Percentiles rank a stretch among this genome's conserved stretches.
Conservation (phyloP, 2,113 vertebrate genomes). For the Anguilla japonica region DNA sequence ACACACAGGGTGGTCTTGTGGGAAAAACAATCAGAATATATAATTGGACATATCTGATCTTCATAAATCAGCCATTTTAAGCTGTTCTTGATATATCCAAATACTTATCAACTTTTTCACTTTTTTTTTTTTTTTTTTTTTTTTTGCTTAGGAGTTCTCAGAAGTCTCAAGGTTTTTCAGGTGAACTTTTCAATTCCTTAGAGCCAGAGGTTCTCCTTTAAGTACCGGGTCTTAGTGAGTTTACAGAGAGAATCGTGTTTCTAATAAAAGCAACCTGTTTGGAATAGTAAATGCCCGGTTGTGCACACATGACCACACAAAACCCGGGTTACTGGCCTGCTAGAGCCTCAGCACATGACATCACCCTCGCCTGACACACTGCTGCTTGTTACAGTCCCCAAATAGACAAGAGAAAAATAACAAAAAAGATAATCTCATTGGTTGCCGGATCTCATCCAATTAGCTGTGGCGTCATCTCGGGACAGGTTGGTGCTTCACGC, state of each 20-base stretch:
- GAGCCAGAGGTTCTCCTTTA: neutral
- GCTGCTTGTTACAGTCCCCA: neutral
- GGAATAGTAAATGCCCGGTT: neutral
- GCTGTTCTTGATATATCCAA: neutral
- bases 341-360: no score
- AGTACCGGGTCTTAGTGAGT: neutral
- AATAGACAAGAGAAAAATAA: neutral
- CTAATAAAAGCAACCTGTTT: neutral
- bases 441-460: constrained; percentile 3
- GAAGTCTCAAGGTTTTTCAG: no score
- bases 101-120: neutral
- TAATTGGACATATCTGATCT: neutral
- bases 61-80: neutral
- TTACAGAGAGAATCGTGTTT: neutral
- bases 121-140: neutral
- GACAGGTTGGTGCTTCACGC: neutral
- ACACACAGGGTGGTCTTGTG: neutral
- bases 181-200: neutral
- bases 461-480: neutral
- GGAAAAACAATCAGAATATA: neutral
- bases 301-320: neutral
- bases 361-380: neutral
- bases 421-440: neutral
- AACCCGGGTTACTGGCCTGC: neutral
- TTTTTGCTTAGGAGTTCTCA: no score